Percentiles rank a stretch among this genome's conserved stretches.
Evolutionary conservation across 2,113 vertebrate species (phyloP).

Genomic region (Egretta garzetta): DNA sequence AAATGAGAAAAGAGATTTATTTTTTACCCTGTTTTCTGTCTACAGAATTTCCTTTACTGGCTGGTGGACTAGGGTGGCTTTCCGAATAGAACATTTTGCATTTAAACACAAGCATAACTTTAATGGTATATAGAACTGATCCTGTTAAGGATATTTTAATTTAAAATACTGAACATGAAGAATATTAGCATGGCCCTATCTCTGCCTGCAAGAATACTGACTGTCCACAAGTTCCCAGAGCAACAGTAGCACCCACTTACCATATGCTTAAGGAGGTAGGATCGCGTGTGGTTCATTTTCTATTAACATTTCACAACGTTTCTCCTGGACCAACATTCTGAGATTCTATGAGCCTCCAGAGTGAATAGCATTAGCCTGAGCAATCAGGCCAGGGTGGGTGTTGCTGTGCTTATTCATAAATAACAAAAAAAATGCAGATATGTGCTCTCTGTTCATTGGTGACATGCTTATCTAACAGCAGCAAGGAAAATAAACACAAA

Average conservation of each 20-base stretch:
- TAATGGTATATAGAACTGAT: not conserved
- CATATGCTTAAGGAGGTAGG: not conserved
- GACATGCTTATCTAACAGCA: not conserved
- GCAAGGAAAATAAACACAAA: not conserved
- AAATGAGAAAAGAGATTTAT: not conserved
- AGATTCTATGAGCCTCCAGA: not conserved
- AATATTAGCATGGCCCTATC: not conserved
- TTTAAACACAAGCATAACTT: not conserved
- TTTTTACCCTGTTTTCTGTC: not conserved
- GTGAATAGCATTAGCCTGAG: not conserved
- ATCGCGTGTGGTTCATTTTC: not conserved
- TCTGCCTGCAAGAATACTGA: not conserved
- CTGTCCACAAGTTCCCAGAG: not conserved
- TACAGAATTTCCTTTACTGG: not conserved
- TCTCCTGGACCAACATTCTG: not conserved
- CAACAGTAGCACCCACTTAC: not conserved
- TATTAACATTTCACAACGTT: not conserved
- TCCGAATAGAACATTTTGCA: not conserved
- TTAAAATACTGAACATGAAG: not conserved
- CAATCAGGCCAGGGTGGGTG: not conserved
- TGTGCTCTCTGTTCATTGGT: not conserved
- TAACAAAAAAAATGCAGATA: not conserved
- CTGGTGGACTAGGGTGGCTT: not conserved
- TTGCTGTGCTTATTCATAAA: not conserved
- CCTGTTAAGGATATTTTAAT: not conserved